These are phyloP conservation scores for Dasyurus viverrinus DNA, from an alignment of 2,113 vertebrate species.

Conservation along the genomic window DNA sequence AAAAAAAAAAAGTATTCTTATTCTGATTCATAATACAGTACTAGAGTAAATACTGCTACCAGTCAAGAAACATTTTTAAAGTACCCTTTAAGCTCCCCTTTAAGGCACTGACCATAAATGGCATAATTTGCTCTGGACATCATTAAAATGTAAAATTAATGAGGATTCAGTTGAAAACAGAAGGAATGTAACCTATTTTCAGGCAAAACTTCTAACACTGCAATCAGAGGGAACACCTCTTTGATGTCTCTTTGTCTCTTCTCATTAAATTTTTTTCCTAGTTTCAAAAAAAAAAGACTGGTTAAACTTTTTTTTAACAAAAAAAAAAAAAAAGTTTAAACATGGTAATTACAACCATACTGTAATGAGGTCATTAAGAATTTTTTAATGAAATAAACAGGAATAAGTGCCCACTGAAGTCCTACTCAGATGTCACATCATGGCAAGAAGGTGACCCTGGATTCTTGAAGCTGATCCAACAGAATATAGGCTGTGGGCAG, in stretches of 20 bases:
- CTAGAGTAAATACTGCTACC: constrained; percentile 78
- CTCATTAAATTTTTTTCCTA: constrained; percentile 94
- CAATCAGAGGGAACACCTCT: constrained; percentile 91
- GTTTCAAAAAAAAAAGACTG: constrained; percentile 87
- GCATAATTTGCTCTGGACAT: constrained; percentile 88
- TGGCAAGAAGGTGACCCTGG: background rate
- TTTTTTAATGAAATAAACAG: constrained; percentile 85
- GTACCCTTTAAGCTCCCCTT: constrained; percentile 86
- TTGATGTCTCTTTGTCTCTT: constrained; percentile 96
- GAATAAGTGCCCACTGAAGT: constrained; percentile 68
- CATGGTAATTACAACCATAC: constrained; percentile 86
- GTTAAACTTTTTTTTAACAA: constrained; percentile 84
- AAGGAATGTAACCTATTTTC: constrained; percentile 93
- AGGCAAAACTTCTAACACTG: constrained; percentile 95
- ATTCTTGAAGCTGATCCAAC: background rate
- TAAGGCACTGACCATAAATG: constrained; percentile 86
- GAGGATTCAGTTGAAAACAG: constrained; percentile 93
- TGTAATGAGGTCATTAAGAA: constrained; percentile 83
- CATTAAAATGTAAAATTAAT: constrained; percentile 98
- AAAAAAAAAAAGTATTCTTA: background rate
- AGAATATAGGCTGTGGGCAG: background rate
- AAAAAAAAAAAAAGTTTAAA: constrained; percentile 85
- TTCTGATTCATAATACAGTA: constrained; percentile 79
- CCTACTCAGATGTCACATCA: background rate
- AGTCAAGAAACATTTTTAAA: constrained; percentile 82